Conservation (phyloP, 2,888 invertebrate genomes). For the Parnassius mnemosyne region DNA sequence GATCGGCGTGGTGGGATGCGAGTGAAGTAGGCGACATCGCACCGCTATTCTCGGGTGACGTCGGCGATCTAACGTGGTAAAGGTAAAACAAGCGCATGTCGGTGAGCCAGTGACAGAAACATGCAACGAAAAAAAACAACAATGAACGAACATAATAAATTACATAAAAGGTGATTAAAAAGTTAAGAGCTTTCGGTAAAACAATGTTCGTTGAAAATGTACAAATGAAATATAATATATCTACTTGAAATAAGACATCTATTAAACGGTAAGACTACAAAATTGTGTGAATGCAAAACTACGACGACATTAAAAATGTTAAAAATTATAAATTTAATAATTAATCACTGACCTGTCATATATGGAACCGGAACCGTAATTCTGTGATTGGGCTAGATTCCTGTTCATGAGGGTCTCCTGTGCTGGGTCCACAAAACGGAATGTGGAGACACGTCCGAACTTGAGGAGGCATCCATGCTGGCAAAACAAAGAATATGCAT, state of each 20-base stretch:
- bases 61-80: conserved; percentile 71
- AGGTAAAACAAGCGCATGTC: conserved; percentile 72
- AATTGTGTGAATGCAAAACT: conserved; percentile 20
- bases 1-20: conserved; percentile 55
- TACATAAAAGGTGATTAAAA: conserved; percentile 52
- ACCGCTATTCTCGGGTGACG: conserved; percentile 65
- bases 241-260: conserved; percentile 16
- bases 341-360: conserved; percentile 86
- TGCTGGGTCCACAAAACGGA: conserved; percentile 91
- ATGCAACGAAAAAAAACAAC: conserved; percentile 70
- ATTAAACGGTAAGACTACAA: conserved; percentile 10
- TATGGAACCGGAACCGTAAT: conserved; percentile 87
- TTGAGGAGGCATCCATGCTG: conserved; percentile 92
- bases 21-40: conserved; percentile 71
- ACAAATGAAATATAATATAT: conserved; percentile 32
- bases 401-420: conserved; percentile 89
- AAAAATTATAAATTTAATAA: conserved; percentile 5
- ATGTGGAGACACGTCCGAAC: conserved; percentile 92
- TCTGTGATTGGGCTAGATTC: conserved; percentile 86
- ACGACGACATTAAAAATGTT: conserved; percentile 31
- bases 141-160: conserved; percentile 56
- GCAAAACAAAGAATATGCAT: neutral
- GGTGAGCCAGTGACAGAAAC: conserved; percentile 77
- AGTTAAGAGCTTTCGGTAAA: conserved; percentile 29
- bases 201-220: conserved; percentile 49